These are phyloP conservation scores for Mormyrus hasselquistii DNA, from an alignment of 2,797 vertebrate species.

Conservation along the genomic window DNA sequence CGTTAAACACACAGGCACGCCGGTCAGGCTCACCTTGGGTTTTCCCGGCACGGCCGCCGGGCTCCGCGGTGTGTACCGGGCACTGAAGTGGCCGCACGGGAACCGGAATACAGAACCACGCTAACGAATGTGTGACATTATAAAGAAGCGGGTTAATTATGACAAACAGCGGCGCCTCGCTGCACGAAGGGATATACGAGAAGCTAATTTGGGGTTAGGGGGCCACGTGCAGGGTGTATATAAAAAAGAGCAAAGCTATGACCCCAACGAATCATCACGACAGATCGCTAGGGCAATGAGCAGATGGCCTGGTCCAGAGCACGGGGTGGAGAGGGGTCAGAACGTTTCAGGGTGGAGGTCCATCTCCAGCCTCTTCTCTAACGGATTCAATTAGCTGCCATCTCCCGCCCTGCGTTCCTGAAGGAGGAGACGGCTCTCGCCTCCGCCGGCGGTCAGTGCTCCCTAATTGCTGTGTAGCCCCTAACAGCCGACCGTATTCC, in stretches of 20 bases:
- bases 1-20: background rate
- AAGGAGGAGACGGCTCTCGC: slow-evolving; percentile 40
- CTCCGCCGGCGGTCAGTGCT: slow-evolving; percentile 52
- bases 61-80: background rate
- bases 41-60: background rate
- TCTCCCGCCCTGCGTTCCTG: slow-evolving; percentile 15
- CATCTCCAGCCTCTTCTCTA: slow-evolving; percentile 23
- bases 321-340: background rate
- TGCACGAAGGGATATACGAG: background rate
- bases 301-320: background rate
- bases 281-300: background rate
- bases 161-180: background rate
- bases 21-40: background rate
- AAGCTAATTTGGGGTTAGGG: background rate
- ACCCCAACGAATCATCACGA: background rate
- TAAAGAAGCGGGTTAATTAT: background rate
- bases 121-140: background rate
- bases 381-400: slow-evolving; percentile 45
- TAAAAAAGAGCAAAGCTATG: background rate
- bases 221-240: background rate
- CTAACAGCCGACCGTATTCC: slow-evolving; percentile 49
- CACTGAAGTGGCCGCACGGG: background rate
- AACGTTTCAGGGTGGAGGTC: background rate
- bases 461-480: slow-evolving; percentile 54
- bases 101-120: background rate